These are phyloP conservation scores for Lepidurus apus DNA, from an alignment of 1,140 invertebrate species.

Conservation along the genomic window DNA sequence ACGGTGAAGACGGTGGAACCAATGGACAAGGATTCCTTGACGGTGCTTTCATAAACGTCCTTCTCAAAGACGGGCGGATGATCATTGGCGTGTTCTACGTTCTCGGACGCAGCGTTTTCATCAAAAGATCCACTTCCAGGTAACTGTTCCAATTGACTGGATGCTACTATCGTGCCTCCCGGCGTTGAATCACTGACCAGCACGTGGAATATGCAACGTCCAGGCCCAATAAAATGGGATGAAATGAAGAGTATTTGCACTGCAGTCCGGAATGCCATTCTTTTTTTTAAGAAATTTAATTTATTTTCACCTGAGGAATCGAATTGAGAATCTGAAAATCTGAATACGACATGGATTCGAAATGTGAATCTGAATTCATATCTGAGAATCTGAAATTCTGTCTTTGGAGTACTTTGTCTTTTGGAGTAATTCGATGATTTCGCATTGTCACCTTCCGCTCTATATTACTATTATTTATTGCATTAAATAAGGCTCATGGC, in stretches of 20 bases:
- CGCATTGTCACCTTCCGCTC: too few relatives aligned
- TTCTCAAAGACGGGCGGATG: slow-evolving; percentile 82
- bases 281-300: background rate
- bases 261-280: slow-evolving; percentile 1
- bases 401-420: too few relatives aligned
- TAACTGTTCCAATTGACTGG: background rate
- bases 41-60: slow-evolving; percentile 71
- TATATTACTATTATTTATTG: too few relatives aligned
- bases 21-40: slow-evolving; percentile 77
- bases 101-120: slow-evolving; percentile 39
- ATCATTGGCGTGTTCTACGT: slow-evolving; percentile 85
- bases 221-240: slow-evolving; percentile 1
- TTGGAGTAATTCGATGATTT: too few relatives aligned
- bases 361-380: too few relatives aligned
- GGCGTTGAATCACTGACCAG: slow-evolving; percentile 14
- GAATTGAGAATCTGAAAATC: too few relatives aligned
- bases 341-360: too few relatives aligned
- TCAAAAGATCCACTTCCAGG: slow-evolving; percentile 33
- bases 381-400: too few relatives aligned
- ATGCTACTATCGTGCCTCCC: slow-evolving; percentile 11
- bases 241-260: slow-evolving; percentile 8
- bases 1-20: slow-evolving; percentile 83
- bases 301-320: background rate
- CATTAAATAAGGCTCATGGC: too few relatives aligned
- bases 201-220: background rate